Percentiles rank a stretch among this genome's conserved stretches.
Evolutionary conservation across 2,113 vertebrate genomes (phyloP).

Genomic region (Epinephelus fuscoguttatus): DNA sequence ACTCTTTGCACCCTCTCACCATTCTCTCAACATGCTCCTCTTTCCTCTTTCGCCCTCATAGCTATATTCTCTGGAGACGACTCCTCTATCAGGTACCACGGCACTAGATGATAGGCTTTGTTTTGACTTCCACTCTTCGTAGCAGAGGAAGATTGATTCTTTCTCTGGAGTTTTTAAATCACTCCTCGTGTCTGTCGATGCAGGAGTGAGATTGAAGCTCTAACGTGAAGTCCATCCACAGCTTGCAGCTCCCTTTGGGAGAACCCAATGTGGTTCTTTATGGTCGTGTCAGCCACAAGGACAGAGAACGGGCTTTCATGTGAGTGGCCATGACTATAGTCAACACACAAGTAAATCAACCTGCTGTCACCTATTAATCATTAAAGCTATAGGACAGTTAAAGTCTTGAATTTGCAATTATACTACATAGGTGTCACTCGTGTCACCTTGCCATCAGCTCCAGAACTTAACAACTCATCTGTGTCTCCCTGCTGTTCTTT

Average conservation of each 20-base stretch:
- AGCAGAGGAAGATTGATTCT: slow-evolving; percentile 42
- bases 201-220: slow-evolving; percentile 40
- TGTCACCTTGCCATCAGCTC: background rate
- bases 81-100: slow-evolving; percentile 40
- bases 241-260: slow-evolving; percentile 37
- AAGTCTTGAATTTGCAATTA: background rate
- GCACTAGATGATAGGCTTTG: slow-evolving; percentile 61
- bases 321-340: slow-evolving; percentile 19
- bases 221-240: slow-evolving; percentile 16
- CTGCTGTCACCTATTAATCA: slow-evolving; percentile 41
- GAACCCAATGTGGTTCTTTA: slow-evolving; percentile 32
- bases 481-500: background rate
- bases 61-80: slow-evolving; percentile 32
- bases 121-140: slow-evolving; percentile 48
- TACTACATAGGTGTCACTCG: background rate
- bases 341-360: slow-evolving; percentile 15
- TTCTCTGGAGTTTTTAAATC: slow-evolving; percentile 42
- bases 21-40: slow-evolving; percentile 22
- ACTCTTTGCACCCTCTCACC: slow-evolving; percentile 16
- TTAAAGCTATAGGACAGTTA: slow-evolving; percentile 4
- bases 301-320: slow-evolving; percentile 33
- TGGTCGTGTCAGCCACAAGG: slow-evolving; percentile 52
- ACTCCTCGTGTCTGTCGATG: slow-evolving; percentile 17
- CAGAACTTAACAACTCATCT: background rate
- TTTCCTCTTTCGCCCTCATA: slow-evolving; percentile 15